These are phyloP conservation scores for Casuarius casuarius DNA, from an alignment of 2,113 vertebrate species.

Conservation along the genomic window DNA sequence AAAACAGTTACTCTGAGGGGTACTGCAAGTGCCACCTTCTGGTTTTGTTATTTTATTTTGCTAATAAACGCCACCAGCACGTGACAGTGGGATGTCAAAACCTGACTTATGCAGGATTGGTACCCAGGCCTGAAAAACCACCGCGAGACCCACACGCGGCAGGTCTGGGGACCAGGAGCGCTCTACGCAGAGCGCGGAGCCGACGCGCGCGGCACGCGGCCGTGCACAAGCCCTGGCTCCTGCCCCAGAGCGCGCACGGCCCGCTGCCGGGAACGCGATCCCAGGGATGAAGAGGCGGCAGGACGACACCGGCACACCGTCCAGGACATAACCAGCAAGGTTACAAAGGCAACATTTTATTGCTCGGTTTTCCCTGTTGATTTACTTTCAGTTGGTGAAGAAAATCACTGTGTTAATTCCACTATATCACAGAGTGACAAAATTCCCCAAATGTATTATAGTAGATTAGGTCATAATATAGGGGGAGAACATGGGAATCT, in stretches of 20 bases:
- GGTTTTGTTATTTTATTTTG: neutral
- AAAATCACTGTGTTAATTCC: neutral
- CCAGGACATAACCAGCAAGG: neutral
- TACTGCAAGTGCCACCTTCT: neutral
- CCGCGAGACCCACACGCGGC: rapidly evolving
- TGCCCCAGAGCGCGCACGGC: neutral
- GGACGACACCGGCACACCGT: neutral
- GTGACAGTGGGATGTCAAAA: neutral
- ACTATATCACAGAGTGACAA: neutral
- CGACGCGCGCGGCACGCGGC: rapidly evolving
- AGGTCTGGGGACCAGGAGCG: neutral
- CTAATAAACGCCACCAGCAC: neutral
- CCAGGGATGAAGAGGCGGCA: neutral
- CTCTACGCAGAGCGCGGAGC: neutral
- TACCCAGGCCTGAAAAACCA: neutral
- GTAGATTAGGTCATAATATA: neutral
- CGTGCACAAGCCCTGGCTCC: neutral
- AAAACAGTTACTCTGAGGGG: neutral
- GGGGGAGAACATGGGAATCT: neutral
- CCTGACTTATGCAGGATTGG: neutral
- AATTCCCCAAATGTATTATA: neutral
- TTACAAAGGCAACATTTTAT: neutral
- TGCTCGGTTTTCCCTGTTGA: neutral
- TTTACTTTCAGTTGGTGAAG: neutral
- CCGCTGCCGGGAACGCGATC: neutral